Evolutionary conservation across 2,797 vertebrate species (phyloP).

Genomic region (Gadopsis bispinosus): DNA sequence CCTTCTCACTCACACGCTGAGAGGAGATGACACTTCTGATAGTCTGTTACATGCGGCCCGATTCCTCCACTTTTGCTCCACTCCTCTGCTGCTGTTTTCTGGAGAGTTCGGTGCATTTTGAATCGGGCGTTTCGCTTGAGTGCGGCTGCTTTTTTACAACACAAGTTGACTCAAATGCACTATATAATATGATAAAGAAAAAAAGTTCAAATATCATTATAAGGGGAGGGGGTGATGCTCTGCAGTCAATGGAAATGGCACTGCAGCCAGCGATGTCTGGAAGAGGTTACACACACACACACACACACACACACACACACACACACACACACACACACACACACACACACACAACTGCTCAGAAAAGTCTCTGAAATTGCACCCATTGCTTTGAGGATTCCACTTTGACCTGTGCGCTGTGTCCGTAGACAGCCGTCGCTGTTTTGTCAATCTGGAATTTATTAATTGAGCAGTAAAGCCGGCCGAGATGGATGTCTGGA

Average conservation of each 20-base stretch:
- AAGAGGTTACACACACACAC: not conserved
- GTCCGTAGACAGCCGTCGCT: not conserved
- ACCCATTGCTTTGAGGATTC: conserved; percentile 28
- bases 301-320: not conserved
- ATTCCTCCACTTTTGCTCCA: conserved; percentile 45
- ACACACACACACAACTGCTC: not conserved
- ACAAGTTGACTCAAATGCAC: not conserved
- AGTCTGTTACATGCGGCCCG: conserved; percentile 65
- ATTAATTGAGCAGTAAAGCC: conserved; percentile 42
- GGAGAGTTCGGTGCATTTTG: conserved; percentile 54
- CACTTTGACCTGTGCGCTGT: conserved; percentile 23
- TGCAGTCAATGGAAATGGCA: not conserved
- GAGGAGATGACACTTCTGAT: conserved; percentile 65
- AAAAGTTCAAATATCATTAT: too few species aligned
- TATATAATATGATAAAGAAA: not conserved
- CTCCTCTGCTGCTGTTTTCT: conserved; percentile 39
- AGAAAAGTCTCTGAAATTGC: not conserved
- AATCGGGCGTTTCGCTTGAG: conserved; percentile 18
- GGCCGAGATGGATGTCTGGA: conserved; percentile 44
- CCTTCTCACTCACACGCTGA: conserved; percentile 56
- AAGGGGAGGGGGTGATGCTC: too few species aligned
- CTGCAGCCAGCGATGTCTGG: conserved; percentile 6
- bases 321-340: not conserved
- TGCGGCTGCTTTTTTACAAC: not conserved
- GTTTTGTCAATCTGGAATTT: conserved; percentile 24